Percentiles rank a stretch among this genome's conserved stretches.
Evolutionary conservation across 2,113 vertebrate species (phyloP).

Genomic region (Passer domesticus): DNA sequence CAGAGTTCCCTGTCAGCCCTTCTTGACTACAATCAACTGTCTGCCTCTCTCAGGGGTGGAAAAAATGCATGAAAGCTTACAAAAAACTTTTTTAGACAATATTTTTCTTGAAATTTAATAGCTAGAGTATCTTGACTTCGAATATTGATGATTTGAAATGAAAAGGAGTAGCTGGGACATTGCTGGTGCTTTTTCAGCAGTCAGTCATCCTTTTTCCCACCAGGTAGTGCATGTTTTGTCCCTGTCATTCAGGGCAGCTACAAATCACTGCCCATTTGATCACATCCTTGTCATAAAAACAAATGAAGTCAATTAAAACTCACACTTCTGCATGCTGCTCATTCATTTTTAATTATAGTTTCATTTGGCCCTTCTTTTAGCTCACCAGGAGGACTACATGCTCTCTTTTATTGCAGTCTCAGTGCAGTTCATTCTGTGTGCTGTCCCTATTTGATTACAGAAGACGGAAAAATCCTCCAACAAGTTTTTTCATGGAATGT

Average conservation of each 20-base stretch:
- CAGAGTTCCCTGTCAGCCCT: neutral
- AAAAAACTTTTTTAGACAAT: neutral
- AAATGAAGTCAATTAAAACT: neutral
- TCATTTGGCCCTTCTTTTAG: neutral
- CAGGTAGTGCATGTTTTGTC: fast-evolving
- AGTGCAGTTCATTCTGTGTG: fast-evolving
- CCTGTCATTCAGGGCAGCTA: neutral
- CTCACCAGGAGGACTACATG: neutral
- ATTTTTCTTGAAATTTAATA: neutral
- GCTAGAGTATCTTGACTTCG: neutral
- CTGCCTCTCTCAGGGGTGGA: fast-evolving
- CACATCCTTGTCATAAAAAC: neutral
- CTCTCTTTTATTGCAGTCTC: neutral
- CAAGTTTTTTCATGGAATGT: neutral
- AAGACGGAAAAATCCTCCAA: neutral
- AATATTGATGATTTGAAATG: neutral
- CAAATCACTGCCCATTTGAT: neutral
- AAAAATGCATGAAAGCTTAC: neutral
- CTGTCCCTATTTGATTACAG: neutral
- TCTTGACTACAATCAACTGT: fast-evolving
- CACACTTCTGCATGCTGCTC: neutral
- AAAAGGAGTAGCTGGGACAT: neutral
- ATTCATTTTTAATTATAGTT: neutral
- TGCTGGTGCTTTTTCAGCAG: fast-evolving
- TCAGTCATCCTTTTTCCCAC: neutral